phyloP scores from a whole-genome alignment of 1,140 invertebrate species.

The Drosophila arawakana region DNA sequence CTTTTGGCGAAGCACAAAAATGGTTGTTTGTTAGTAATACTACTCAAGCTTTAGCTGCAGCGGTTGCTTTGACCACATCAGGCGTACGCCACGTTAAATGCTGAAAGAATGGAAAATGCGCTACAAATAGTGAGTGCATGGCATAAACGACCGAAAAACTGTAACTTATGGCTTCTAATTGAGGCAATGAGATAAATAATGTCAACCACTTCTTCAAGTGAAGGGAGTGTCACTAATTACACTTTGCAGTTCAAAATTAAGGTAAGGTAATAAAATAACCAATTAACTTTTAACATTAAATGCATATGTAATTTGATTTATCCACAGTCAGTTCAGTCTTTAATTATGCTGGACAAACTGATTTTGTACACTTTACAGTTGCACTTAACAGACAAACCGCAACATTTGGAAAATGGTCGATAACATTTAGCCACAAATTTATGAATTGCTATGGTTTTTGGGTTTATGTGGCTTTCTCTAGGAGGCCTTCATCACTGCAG shows the following conservation, averaged over 20 bases:
- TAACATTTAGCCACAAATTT: constrained; percentile 70
- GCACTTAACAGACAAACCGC: constrained; percentile 66
- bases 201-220: no score
- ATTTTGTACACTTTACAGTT: constrained; percentile 4
- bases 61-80: constrained; percentile 7
- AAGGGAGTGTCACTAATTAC: no score
- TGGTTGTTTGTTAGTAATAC: constrained; percentile 43
- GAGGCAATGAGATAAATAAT: no score
- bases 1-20: constrained; percentile 23
- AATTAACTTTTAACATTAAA: no score
- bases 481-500: constrained; percentile 6
- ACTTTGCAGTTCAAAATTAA: no score
- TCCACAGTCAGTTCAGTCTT: not conserved
- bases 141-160: not conserved
- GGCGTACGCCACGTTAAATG: constrained; percentile 34
- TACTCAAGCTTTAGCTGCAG: not conserved
- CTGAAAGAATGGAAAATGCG: constrained; percentile 10
- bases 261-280: no score
- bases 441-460: constrained; percentile 74
- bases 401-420: constrained; percentile 67
- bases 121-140: not conserved
- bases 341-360: constrained; percentile 31
- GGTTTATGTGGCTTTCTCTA: constrained; percentile 16
- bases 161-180: not conserved
- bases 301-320: no score